Base-by-base conservation (phyloP, 2,797 vertebrate genomes). In the Oreochromis grahami region DNA sequence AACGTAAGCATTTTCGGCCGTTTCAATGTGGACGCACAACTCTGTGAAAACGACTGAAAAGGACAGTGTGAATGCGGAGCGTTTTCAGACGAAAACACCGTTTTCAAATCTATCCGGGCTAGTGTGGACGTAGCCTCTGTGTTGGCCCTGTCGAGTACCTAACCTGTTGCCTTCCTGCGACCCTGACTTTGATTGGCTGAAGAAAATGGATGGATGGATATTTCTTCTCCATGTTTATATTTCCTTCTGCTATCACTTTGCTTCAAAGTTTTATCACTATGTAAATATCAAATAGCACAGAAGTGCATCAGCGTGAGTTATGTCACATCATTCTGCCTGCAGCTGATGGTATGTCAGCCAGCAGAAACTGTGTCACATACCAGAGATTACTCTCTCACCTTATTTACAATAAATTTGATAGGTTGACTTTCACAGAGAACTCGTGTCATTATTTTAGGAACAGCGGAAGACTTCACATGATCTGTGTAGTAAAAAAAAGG, bases 231-330 rank as follows among this genome's bases (percentile, higher is more conserved):
- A 0, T 76, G 41, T 81, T 78, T 76, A 77, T 43, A 56, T 41
- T 78, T 60, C 26, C 58, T 65, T 50, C n/a, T 19, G 7, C 17
- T 32, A 85, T 91, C 63, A 19, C 52, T 36, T 17, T 8, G 12
- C 63, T 81, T 51, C 24, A 5, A 11, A 1, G 3, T 32, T 78
- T 88, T 85, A 89, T 89, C 80, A 10, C 4, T 6, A 6, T 81
- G 36, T 77, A 86, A 84, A 91, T 80, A 87, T 38, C 80, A 74
- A 74, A 87, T 77, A 74, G 21, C 24, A 21, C 45, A 85, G 77
- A 29, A 68, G 80, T 76, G 38, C 19, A 77, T n/a, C 43, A 26
- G 80, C 7, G 8, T 13, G 8, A 72, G 52, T 81, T 48, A 81
- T 70, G 81, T 84, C 80, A 84, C 15, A 4, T 63, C 24, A 9